phyloP scores from a whole-genome alignment of 2,888 invertebrate genomes.

The Dynastes tityus region DNA sequence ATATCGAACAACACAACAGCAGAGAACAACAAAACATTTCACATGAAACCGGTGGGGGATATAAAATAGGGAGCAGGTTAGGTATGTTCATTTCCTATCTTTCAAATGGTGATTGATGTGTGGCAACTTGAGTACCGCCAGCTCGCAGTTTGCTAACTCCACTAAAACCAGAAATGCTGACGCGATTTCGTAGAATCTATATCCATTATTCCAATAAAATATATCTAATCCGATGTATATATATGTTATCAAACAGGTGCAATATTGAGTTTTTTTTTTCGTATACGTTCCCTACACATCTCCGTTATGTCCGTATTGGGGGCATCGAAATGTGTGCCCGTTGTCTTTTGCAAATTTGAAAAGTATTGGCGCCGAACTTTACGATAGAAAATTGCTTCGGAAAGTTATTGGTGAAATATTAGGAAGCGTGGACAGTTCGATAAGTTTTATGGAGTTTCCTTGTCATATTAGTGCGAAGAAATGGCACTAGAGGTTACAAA shows the following conservation, averaged over 20 bases:
- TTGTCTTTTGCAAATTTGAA: conserved; percentile 36
- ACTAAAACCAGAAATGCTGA: conserved; percentile 48
- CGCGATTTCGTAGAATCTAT: conserved; percentile 48
- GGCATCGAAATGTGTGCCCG: neutral
- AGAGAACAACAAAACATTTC: conserved; percentile 57
- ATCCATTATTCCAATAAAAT: conserved; percentile 48
- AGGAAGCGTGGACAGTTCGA: conserved; percentile 62
- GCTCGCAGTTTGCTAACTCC: conserved; percentile 48
- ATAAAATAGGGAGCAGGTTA: conserved; percentile 66
- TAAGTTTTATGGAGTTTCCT: conserved; percentile 64
- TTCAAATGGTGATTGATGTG: conserved; percentile 70
- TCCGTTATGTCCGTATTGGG: neutral
- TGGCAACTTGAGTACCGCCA: conserved; percentile 56
- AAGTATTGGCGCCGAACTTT: conserved; percentile 29
- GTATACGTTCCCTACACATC: neutral
- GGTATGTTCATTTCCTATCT: conserved; percentile 71
- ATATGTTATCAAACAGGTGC: conserved; percentile 33
- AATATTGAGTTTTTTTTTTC: conserved; percentile 18
- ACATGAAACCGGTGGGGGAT: conserved; percentile 63
- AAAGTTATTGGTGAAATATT: conserved; percentile 60
- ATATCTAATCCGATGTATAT: conserved; percentile 19
- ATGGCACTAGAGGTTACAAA: conserved; percentile 61
- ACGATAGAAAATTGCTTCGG: conserved; percentile 43
- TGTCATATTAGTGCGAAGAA: conserved; percentile 62
- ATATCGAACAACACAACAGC: conserved; percentile 52